Percentiles rank a stretch among this genome's conserved stretches.
Evolutionary conservation across 2,113 vertebrate species (phyloP).

Genomic region (Sylvicapra grimmia): DNA sequence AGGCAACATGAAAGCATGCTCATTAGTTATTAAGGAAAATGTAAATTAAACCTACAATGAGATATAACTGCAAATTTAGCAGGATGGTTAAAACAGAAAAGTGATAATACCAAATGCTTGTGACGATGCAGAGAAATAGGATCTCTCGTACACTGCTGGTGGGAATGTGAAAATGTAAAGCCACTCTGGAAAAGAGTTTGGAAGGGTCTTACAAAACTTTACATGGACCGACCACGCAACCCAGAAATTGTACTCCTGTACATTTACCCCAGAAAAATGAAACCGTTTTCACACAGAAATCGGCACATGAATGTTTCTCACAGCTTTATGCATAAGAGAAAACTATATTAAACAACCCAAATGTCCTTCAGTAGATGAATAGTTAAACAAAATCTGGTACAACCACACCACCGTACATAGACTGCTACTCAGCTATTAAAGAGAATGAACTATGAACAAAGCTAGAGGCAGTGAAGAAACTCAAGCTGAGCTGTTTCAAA

Average conservation of each 20-base stretch:
- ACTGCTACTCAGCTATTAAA: background rate
- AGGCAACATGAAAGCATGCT: background rate
- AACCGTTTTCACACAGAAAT: background rate
- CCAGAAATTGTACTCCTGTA: background rate
- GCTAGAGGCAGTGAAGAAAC: background rate
- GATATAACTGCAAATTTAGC: background rate
- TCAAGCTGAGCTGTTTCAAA: background rate
- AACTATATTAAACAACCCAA: background rate
- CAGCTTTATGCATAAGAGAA: background rate
- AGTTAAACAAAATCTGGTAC: background rate
- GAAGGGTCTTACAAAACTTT: background rate
- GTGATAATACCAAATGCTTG: background rate
- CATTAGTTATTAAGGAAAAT: background rate
- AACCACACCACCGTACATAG: fast-evolving
- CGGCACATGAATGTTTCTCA: background rate
- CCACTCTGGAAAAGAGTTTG: background rate
- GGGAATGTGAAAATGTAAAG: background rate
- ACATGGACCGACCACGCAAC: background rate
- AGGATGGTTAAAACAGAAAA: background rate
- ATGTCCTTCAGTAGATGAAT: background rate
- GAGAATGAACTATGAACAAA: background rate
- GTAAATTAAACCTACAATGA: background rate
- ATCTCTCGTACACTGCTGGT: background rate
- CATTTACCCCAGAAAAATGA: background rate
- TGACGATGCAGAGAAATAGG: background rate